Evolutionary conservation across 2,888 invertebrate genomes (phyloP), one percentile per base, ranked within the genome.

Genomic region (Laspeyria flexula): DNA sequence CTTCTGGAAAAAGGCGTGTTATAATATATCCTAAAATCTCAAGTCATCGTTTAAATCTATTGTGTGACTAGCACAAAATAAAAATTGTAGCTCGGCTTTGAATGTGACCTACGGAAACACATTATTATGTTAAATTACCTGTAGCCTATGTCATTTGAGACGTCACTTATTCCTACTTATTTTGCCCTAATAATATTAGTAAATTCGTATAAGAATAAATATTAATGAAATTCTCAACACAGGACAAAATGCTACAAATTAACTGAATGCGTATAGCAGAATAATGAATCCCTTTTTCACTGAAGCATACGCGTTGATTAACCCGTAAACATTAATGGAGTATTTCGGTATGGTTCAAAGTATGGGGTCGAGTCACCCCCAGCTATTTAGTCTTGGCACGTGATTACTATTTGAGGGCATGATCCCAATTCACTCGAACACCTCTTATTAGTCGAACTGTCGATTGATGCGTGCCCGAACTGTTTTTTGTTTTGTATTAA

Each of bases 401-500:
- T 85, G 86, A 86, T 88, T 83, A 88, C 79, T 82, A 84, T 82
- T 75, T 80, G 77, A 58, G 88, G 88, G 85, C 88, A 80, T 75
- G 88, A 85, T 73, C 87, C 85, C 84, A 84, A 87, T 87, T 82
- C 80, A 77, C 66, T 78, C 68, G 49, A 61, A 77, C 83, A 84
- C 85, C 79, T 84, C 76, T 79, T 79, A 83, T 78, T 82, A 79
- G 79, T 65, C 62, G 55, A 59, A 56, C 60, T 76, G 83, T 70
- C 76, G 86, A 90, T 83, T 86, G 89, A 90, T 77, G 79, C 55
- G 63, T 63, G 75, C 68, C 75, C 29, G 21, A 46, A 77, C 73
- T 76, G 73, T 75, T 60, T 68, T 73, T 67, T 65, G 33, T 37
- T 48, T 41, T 43, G 23, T 60, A 57, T 61, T 61, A 45, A 55